Percentiles rank a stretch among this genome's conserved stretches.
phyloP scores from a whole-genome alignment of 1,140 invertebrate genomes.

The Drosophila bocki region DNA sequence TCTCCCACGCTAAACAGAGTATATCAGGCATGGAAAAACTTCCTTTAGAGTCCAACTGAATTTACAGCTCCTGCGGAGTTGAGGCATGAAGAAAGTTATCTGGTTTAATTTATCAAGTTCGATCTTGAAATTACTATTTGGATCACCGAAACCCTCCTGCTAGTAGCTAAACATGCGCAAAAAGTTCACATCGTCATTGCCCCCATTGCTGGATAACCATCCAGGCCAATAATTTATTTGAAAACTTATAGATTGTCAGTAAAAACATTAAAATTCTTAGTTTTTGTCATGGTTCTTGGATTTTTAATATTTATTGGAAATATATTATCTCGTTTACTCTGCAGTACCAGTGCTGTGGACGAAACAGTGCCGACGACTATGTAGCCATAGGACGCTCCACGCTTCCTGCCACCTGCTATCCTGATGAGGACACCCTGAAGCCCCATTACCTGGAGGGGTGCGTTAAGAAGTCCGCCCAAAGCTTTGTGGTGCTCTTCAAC shows the following conservation, averaged over 20 bases:
- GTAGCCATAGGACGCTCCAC: constrained; percentile 37
- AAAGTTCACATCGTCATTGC: background rate
- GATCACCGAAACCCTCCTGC: background rate
- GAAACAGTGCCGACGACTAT: constrained; percentile 67
- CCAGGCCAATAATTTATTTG: too few species aligned
- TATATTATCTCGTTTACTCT: background rate
- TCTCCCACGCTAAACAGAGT: background rate
- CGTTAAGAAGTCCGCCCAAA: constrained; percentile 48
- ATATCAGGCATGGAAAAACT: background rate
- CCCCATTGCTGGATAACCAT: too few species aligned
- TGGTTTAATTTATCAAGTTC: background rate
- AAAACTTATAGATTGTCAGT: too few species aligned
- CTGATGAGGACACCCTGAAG: constrained; percentile 17
- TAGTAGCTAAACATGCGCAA: background rate
- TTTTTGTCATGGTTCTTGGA: too few species aligned
- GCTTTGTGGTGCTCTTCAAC: constrained; percentile 47
- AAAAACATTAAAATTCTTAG: too few species aligned
- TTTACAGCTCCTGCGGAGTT: background rate
- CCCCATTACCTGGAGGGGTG: constrained; percentile 51
- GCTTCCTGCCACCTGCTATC: constrained; percentile 57
- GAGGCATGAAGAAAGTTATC: background rate
- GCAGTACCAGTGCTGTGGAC: constrained; percentile 74
- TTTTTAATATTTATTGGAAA: too few species aligned
- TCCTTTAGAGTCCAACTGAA: background rate
- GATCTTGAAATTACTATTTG: background rate